A percentile compares a stretch with the other conserved stretches of the same genome.
These are phyloP conservation scores for Anas bernieri DNA, from an alignment of 2,797 vertebrate species.

Conservation along the genomic window DNA sequence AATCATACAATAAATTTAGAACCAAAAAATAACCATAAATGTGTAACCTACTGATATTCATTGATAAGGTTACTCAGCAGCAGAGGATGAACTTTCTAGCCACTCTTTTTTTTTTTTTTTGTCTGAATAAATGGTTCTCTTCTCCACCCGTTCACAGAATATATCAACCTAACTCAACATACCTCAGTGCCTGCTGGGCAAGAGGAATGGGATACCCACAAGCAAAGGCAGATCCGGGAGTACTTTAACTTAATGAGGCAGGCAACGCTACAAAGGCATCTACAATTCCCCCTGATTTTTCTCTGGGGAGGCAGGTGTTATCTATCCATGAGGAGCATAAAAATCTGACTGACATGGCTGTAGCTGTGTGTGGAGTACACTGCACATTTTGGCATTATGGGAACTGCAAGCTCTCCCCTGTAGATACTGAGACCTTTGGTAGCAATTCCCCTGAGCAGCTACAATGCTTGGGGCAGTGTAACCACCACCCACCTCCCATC, in stretches of 20 bases:
- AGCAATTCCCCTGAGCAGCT: not conserved
- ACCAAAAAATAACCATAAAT: not conserved
- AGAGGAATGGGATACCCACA: not conserved
- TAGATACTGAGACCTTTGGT: not conserved
- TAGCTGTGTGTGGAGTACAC: not conserved
- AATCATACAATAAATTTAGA: not conserved
- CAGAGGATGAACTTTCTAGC: not conserved
- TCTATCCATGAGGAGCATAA: not conserved
- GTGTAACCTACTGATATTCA: accelerated
- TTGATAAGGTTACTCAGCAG: not conserved
- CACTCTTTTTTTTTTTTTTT: not conserved
- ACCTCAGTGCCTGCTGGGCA: conserved; percentile 28
- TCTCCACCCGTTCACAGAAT: conserved; percentile 44
- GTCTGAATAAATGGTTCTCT: not conserved
- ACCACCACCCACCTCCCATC: not conserved
- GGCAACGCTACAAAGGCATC: conserved; percentile 28
- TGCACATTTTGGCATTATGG: accelerated
- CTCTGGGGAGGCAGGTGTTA: conserved; percentile 12
- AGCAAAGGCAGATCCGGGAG: not conserved
- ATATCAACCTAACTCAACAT: conserved; percentile 46
- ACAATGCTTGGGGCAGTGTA: accelerated
- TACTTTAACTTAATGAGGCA: conserved; percentile 30
- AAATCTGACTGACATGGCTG: not conserved
- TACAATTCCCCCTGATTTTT: not conserved
- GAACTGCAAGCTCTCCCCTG: not conserved